Conservation (phyloP, 2,888 invertebrate genomes). For the Phengaris arion region DNA sequence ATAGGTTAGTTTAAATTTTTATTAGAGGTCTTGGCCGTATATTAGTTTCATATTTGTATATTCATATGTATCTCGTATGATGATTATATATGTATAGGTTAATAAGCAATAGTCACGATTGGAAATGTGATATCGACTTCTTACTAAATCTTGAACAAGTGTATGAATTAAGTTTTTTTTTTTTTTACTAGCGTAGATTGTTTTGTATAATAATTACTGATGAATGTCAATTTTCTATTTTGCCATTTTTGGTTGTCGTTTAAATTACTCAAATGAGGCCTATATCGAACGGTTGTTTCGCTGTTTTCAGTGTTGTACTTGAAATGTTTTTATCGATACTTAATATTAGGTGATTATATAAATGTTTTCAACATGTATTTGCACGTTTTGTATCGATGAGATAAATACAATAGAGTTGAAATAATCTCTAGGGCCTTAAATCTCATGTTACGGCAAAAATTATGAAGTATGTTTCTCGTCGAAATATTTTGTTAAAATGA, state of each 20-base stretch:
- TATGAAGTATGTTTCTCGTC: background rate
- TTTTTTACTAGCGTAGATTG: conserved; percentile 26
- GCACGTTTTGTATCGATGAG: background rate
- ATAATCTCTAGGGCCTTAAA: too few relatives aligned
- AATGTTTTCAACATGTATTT: conserved; percentile 2
- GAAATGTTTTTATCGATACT: conserved; percentile 30
- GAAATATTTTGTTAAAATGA: background rate
- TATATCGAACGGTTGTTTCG: background rate
- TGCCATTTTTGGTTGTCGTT: conserved; percentile 12
- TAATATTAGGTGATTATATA: background rate
- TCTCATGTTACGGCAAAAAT: background rate
- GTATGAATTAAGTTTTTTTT: conserved; percentile 31
- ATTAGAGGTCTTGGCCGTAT: conserved; percentile 44
- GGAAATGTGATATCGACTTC: conserved; percentile 52
- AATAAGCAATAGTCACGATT: conserved; percentile 48
- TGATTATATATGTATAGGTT: conserved; percentile 44
- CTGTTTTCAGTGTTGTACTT: conserved; percentile 24
- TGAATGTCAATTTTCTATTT: conserved; percentile 18
- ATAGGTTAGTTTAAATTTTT: conserved; percentile 56
- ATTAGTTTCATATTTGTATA: conserved; percentile 48
- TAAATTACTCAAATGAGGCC: background rate
- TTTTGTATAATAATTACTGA: conserved; percentile 29
- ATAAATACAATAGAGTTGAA: background rate
- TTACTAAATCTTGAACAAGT: conserved; percentile 38
- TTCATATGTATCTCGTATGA: conserved; percentile 55